Base-by-base conservation (phyloP, 2,113 vertebrate species). In the Monopterus albus region DNA sequence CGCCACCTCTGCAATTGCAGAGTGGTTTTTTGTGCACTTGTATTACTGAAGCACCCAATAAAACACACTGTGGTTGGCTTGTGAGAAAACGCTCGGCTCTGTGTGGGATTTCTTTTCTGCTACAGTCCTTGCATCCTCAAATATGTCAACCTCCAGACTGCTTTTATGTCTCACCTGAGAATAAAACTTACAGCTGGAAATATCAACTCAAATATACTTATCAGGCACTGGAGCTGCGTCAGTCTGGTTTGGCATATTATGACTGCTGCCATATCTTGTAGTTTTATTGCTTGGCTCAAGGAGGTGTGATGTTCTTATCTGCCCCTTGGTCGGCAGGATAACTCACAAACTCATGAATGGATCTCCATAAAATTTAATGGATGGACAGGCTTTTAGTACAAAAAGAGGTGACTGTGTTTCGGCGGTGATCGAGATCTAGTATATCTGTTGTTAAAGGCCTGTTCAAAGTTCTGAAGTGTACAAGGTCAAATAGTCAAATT, bases 11-110 rank as follows among this genome's bases (percentile, higher is more conserved):
- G 95, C 94, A 92, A 57, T 95, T 94, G 95, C 89, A 94, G 95
- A 95, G 95, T 95, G 95, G 95, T 97, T 93, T 97, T 95, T 96
- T 94, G 95, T 96, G 95, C 95, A 97, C 95, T 96, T 96, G 95
- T 97, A 96, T 98, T 95, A 97, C 96, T 94, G 95, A 97, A 95
- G 94, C 96, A 95, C 95, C 96, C 95, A 98, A 96, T 97, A 97
- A 98, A 98, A 97, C 97, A 97, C 96, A 96, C 96, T 96, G 95
- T 98, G 96, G 95, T 95, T 94, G 94, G 95, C 92, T 89, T 85
- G 88, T 91, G 89, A 89, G 65, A 83, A 85, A 74, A 61, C 17
- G 14, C 56, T 76, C 13, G 33, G 59, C 69, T 79, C 38, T 15
- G 40, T 74, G 45, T 68, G 61, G 61, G 49, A 53, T 79, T 76